Conservation (phyloP, 2,113 vertebrate genomes). For the Haplochromis burtoni region DNA sequence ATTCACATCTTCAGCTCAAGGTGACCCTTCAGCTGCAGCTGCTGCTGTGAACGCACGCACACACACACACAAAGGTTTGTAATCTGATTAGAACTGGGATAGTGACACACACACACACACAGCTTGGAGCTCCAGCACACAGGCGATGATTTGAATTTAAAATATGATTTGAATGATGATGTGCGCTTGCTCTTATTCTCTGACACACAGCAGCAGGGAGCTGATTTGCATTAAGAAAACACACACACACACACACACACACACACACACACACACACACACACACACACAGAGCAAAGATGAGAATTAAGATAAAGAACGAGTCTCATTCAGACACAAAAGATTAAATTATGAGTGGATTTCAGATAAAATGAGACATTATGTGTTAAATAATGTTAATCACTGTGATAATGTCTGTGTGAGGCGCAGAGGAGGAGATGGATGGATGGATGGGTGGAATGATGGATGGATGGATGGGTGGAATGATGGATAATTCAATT, state of each 20-base stretch:
- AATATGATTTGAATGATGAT: slow-evolving; percentile 18
- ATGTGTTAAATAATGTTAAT: neutral
- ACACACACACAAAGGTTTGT: neutral
- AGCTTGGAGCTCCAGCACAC: neutral
- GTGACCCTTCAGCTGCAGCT: slow-evolving; percentile 2
- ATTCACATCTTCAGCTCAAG: slow-evolving; percentile 6
- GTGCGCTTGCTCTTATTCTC: neutral
- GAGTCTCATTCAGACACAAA: neutral
- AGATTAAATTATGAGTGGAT: slow-evolving; percentile 14
- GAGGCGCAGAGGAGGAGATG: neutral
- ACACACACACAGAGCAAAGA: neutral
- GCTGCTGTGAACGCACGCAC: neutral
- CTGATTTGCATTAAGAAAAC: neutral
- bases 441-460: neutral
- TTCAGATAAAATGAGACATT: neutral
- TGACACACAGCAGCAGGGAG: neutral
- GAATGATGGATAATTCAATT: neutral
- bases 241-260: neutral
- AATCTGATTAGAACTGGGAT: slow-evolving; percentile 19
- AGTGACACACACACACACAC: neutral
- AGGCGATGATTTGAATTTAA: neutral
- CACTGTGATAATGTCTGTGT: neutral
- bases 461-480: neutral
- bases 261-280: neutral
- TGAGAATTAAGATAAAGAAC: slow-evolving; percentile 6